Conservation (phyloP, 2,797 vertebrate genomes). For the Mastacembelus armatus region DNA sequence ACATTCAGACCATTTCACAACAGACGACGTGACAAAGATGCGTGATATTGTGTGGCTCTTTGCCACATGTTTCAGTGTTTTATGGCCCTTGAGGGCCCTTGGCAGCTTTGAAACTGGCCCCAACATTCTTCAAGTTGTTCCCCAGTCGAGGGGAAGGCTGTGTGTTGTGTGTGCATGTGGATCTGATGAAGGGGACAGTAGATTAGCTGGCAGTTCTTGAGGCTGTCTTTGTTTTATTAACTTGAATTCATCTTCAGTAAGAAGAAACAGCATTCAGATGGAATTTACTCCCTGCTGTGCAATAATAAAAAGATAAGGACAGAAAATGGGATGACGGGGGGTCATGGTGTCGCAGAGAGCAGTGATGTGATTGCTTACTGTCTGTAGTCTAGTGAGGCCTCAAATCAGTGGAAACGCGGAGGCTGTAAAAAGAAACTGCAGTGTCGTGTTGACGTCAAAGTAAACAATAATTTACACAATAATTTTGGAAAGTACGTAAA, state of each 20-base stretch:
- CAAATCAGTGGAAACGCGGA: slow-evolving; percentile 32
- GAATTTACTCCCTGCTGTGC: background rate
- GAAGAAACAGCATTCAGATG: slow-evolving; percentile 12
- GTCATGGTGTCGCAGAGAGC: slow-evolving; percentile 2
- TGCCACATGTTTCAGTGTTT: slow-evolving; percentile 22
- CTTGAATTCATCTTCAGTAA: slow-evolving; percentile 19
- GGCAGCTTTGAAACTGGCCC: slow-evolving; percentile 59
- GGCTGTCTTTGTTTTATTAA: slow-evolving; percentile 24
- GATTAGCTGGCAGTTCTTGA: slow-evolving; percentile 30
- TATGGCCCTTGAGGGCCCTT: slow-evolving; percentile 7
- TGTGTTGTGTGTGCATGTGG: slow-evolving; percentile 30
- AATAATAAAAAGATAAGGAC: slow-evolving; percentile 25
- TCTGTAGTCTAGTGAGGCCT: slow-evolving; percentile 35
- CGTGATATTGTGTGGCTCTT: background rate
- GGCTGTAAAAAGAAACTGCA: slow-evolving; percentile 2
- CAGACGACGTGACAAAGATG: slow-evolving; percentile 25
- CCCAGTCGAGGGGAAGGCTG: slow-evolving; percentile 26
- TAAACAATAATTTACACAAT: slow-evolving; percentile 48
- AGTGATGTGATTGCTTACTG: slow-evolving; percentile 18
- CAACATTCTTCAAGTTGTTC: slow-evolving; percentile 48
- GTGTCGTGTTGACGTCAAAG: background rate
- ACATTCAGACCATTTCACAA: slow-evolving; percentile 19
- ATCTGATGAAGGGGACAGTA: slow-evolving; percentile 40
- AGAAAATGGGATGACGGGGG: slow-evolving; percentile 28
- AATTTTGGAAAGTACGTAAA: slow-evolving; percentile 46